Percentiles rank a stretch among this genome's conserved stretches.
Conservation (phyloP, 2,113 vertebrate genomes). For the Etheostoma cragini region DNA sequence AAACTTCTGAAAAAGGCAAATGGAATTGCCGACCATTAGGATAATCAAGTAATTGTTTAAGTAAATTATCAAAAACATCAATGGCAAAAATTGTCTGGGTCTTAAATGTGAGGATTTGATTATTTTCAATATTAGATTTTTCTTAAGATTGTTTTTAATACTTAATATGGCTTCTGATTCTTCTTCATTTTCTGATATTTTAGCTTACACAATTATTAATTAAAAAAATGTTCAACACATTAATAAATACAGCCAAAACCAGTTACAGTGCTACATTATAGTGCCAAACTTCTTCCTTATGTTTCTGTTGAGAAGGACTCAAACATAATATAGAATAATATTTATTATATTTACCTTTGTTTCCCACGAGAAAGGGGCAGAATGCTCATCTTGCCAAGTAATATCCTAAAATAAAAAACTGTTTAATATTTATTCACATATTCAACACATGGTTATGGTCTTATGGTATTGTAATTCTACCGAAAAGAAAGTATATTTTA, state of each 20-base stretch:
- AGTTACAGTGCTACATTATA: too few relatives aligned
- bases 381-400: constrained; percentile 99
- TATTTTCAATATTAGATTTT: background rate
- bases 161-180: too few relatives aligned
- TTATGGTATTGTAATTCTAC: background rate
- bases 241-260: too few relatives aligned
- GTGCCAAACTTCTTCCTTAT: background rate
- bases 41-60: background rate
- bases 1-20: background rate
- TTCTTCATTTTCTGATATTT: background rate
- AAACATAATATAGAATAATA: background rate
- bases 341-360: constrained; percentile 86
- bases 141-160: background rate
- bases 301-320: background rate
- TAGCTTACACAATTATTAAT: background rate
- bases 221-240: too few relatives aligned
- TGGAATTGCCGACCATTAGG: background rate
- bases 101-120: background rate
- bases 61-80: background rate
- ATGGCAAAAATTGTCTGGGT: background rate
- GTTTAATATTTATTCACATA: background rate
- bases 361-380: constrained; percentile 98
- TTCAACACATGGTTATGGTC: background rate
- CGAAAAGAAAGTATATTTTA: background rate
- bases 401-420: constrained; percentile 91